A percentile compares a stretch with the other conserved stretches of the same genome.
These are phyloP conservation scores for Microtus oregoni DNA, from an alignment of 2,113 vertebrate species.

Conservation along the genomic window DNA sequence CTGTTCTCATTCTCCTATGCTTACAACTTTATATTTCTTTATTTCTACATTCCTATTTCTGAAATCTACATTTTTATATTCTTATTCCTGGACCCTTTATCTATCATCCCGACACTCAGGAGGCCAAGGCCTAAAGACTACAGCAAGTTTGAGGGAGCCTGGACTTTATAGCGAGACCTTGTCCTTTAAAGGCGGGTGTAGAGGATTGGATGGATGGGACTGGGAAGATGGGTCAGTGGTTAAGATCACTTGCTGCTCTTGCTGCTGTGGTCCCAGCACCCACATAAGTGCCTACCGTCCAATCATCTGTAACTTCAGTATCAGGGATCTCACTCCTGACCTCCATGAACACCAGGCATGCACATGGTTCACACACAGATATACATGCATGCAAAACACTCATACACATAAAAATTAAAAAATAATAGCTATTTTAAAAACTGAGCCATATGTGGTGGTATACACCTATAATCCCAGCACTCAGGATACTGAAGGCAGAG, in stretches of 20 bases:
- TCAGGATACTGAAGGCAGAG: neutral
- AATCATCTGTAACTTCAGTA: neutral
- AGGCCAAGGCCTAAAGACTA: neutral
- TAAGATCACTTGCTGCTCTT: no score
- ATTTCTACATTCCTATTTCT: no score
- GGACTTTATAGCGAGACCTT: neutral
- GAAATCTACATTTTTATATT: no score
- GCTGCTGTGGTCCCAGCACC: neutral
- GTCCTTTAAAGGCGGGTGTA: neutral
- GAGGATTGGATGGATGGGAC: no score
- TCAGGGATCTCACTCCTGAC: neutral
- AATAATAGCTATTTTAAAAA: no score
- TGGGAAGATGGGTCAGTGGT: no score
- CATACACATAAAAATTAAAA: neutral
- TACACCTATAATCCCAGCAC: neutral
- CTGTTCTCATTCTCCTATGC: no score
- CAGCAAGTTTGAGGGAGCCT: neutral
- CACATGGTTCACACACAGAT: neutral
- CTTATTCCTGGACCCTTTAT: no score
- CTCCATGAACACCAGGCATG: neutral
- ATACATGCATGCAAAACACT: neutral
- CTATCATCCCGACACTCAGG: neutral
- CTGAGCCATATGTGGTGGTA: neutral
- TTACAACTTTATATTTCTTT: no score
- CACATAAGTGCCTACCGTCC: neutral